Percentiles rank a stretch among this genome's conserved stretches.
These are phyloP conservation scores for Atrina japonica DNA, from an alignment of 2,888 invertebrate genomes.

Conservation along the genomic window DNA sequence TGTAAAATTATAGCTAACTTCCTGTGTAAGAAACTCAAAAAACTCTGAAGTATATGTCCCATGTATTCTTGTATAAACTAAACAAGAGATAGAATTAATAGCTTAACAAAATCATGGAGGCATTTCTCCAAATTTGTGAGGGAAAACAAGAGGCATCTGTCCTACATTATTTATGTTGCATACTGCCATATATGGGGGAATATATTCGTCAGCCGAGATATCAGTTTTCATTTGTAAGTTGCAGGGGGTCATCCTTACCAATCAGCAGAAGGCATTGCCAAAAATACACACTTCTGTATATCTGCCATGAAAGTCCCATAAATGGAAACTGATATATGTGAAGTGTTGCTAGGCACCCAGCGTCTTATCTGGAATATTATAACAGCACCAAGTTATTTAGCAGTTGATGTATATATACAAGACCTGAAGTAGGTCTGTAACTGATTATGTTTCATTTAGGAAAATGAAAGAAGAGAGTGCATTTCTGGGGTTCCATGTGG, in stretches of 20 bases:
- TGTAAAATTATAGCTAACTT: too few relatives aligned
- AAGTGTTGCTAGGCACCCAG: slow-evolving; percentile 9
- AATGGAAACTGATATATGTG: slow-evolving; percentile 10
- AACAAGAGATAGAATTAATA: neutral
- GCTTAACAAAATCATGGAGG: neutral
- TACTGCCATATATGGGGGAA: slow-evolving; percentile 58
- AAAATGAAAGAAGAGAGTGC: too few relatives aligned
- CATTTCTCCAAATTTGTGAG: slow-evolving; percentile 33
- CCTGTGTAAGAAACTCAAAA: neutral
- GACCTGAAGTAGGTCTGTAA: too few relatives aligned
- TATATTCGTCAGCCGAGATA: slow-evolving; percentile 40
- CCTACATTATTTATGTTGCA: slow-evolving; percentile 23
- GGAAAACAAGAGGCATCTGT: neutral
- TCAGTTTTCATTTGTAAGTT: too few relatives aligned
- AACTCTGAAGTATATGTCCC: neutral
- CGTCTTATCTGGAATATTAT: slow-evolving; percentile 12
- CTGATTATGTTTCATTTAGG: too few relatives aligned
- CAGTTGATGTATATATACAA: too few relatives aligned
- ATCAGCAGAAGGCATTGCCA: neutral
- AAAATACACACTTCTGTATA: neutral
- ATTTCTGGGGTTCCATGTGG: too few relatives aligned
- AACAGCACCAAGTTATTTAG: neutral
- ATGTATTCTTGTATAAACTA: neutral
- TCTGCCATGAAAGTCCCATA: slow-evolving; percentile 9
- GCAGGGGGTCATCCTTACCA: neutral